Conservation (phyloP, 2,888 invertebrate genomes). For the Aphidius colemani region DNA sequence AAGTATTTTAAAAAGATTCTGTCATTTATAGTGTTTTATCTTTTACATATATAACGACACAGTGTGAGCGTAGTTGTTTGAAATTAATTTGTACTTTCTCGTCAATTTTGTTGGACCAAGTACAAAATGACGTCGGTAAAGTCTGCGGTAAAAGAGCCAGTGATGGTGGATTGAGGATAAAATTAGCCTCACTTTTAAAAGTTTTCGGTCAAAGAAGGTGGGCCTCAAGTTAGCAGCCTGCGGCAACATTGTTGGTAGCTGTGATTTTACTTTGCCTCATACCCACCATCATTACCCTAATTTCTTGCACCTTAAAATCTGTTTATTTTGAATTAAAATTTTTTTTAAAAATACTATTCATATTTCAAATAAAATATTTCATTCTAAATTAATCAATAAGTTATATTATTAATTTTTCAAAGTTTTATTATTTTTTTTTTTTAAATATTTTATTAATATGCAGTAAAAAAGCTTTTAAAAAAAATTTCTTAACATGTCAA, state of each 20-base stretch:
- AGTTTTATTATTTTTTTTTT: too few species aligned
- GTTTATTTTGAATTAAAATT: too few species aligned
- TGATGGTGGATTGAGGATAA: constrained; percentile 7
- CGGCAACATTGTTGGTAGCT: constrained; percentile 17
- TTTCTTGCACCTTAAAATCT: too few species aligned
- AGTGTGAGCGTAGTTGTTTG: too few species aligned
- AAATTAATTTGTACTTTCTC: constrained; percentile 21
- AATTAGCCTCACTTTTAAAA: constrained; percentile 16
- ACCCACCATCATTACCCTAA: too few species aligned
- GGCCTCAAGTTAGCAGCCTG: constrained; percentile 17
- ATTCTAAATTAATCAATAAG: too few species aligned
- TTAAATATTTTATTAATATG: too few species aligned
- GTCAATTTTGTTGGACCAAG: constrained; percentile 23
- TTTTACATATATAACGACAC: too few species aligned
- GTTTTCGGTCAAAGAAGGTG: constrained; percentile 23
- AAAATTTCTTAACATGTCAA: not conserved
- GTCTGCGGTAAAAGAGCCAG: not conserved
- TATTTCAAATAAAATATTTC: too few species aligned
- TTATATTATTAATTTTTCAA: too few species aligned
- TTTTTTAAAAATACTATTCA: too few species aligned
- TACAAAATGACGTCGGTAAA: constrained; percentile 12
- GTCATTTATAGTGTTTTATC: not conserved
- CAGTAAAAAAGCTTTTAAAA: too few species aligned
- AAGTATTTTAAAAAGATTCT: constrained; percentile 5
- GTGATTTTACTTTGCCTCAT: constrained; percentile 10